These are phyloP conservation scores for Drosophila prosaltans DNA, from an alignment of 1,140 invertebrate species.

Conservation along the genomic window DNA sequence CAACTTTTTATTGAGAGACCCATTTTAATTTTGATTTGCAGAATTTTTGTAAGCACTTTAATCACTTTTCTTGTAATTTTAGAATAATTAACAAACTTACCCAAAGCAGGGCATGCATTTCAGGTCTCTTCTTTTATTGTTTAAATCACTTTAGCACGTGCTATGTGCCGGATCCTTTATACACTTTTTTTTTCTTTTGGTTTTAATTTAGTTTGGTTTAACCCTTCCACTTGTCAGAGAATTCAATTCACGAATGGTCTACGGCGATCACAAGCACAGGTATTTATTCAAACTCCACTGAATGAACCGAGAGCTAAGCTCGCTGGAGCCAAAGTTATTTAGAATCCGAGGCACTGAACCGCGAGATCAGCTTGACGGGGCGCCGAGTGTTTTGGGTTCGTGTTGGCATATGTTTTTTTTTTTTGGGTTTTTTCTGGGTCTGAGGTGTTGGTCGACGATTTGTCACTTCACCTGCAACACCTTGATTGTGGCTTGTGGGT, in stretches of 20 bases:
- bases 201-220: slow-evolving; percentile 29
- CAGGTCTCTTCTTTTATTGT: neutral
- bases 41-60: neutral
- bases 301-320: slow-evolving; percentile 27
- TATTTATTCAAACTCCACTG: slow-evolving; percentile 66
- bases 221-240: slow-evolving; percentile 31
- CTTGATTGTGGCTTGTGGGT: slow-evolving; percentile 48
- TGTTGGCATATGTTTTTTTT: slow-evolving; percentile 50
- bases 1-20: too few species aligned
- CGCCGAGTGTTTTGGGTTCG: slow-evolving; percentile 28
- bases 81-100: neutral
- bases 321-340: slow-evolving; percentile 36
- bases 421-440: slow-evolving; percentile 28
- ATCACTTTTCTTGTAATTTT: neutral
- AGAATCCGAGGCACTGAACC: slow-evolving; percentile 43
- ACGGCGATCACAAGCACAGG: slow-evolving; percentile 29
- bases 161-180: neutral
- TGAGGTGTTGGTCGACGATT: slow-evolving; percentile 47
- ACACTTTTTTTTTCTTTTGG: neutral
- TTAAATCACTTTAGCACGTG: slow-evolving; percentile 2
- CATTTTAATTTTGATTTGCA: neutral
- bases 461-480: slow-evolving; percentile 77
- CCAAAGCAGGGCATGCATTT: slow-evolving; percentile 11
- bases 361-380: slow-evolving; percentile 40
- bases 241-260: slow-evolving; percentile 64